These are phyloP conservation scores for Drosophila kohkoa DNA, from an alignment of 1,140 invertebrate genomes.

Conservation along the genomic window DNA sequence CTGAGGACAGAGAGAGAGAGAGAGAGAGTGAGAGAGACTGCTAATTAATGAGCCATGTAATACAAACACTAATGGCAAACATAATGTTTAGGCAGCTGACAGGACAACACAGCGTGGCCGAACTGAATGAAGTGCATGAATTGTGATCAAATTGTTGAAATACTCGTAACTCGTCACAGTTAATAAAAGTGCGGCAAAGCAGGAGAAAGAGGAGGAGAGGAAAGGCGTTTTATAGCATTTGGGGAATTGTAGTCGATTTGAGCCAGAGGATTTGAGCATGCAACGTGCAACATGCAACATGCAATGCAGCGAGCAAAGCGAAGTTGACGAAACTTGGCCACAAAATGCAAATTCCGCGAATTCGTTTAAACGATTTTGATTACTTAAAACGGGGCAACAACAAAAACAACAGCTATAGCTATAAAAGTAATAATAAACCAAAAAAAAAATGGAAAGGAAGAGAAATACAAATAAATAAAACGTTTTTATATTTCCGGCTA, in stretches of 20 bases:
- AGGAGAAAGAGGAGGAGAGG: too few relatives aligned
- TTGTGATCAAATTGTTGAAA: background rate
- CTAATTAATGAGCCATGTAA: conserved; percentile 1
- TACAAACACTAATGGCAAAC: background rate
- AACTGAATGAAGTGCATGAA: background rate
- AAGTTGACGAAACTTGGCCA: conserved; percentile 37
- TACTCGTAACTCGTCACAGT: background rate
- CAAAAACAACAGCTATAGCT: conserved; percentile 17
- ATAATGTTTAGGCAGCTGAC: conserved; percentile 12
- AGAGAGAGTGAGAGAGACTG: background rate
- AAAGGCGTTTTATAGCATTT: background rate
- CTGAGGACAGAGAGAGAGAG: background rate
- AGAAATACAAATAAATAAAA: conserved; percentile 68
- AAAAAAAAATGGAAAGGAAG: background rate
- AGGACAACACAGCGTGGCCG: background rate
- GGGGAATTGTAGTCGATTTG: background rate
- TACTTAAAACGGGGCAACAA: conserved; percentile 60
- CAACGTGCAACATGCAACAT: conserved; percentile 19
- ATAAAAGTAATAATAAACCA: conserved; percentile 48
- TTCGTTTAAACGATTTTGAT: conserved; percentile 78
- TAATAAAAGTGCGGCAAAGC: conserved; percentile 7
- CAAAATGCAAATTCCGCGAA: conserved; percentile 70
- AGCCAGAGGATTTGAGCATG: background rate
- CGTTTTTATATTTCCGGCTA: conserved; percentile 52
- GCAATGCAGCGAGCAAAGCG: conserved; percentile 15